phyloP scores from a whole-genome alignment of 2,888 invertebrate genomes.

The Caenorhabditis doughertyi region DNA sequence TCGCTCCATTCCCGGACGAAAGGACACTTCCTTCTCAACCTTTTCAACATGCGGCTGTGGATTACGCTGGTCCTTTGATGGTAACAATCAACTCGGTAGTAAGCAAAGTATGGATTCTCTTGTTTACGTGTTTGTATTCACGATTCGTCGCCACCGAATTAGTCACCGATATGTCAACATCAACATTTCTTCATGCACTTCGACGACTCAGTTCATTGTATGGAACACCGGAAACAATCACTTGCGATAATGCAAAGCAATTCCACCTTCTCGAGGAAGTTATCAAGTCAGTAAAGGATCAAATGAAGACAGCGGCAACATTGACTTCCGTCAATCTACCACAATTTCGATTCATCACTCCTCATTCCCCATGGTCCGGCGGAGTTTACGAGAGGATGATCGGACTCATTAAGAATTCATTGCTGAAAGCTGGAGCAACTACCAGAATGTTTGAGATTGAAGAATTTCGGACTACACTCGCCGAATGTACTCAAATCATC shows the following conservation, averaged over 20 bases:
- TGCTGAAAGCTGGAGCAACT: slow-evolving; percentile 18
- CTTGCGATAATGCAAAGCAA: slow-evolving; percentile 25
- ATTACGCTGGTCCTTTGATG: slow-evolving; percentile 80
- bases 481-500: background rate
- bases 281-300: background rate
- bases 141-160: slow-evolving; percentile 11
- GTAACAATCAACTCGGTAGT: slow-evolving; percentile 18
- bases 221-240: slow-evolving; percentile 24
- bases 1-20: slow-evolving; percentile 80
- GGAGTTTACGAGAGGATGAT: slow-evolving; percentile 84
- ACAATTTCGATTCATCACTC: slow-evolving; percentile 18
- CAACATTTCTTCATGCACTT: background rate
- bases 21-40: slow-evolving; percentile 73
- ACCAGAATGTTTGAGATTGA: background rate
- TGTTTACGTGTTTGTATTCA: slow-evolving; percentile 36
- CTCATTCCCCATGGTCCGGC: slow-evolving; percentile 83
- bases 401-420: slow-evolving; percentile 60
- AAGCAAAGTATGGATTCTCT: slow-evolving; percentile 8
- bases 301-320: background rate
- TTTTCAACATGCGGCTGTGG: slow-evolving; percentile 78
- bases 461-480: slow-evolving; percentile 13
- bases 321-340: background rate
- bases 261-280: slow-evolving; percentile 2
- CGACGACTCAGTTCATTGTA: slow-evolving; percentile 9
- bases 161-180: background rate